Evolutionary conservation across 2,113 vertebrate species (phyloP).

Genomic region (Aldabrachelys gigantea): DNA sequence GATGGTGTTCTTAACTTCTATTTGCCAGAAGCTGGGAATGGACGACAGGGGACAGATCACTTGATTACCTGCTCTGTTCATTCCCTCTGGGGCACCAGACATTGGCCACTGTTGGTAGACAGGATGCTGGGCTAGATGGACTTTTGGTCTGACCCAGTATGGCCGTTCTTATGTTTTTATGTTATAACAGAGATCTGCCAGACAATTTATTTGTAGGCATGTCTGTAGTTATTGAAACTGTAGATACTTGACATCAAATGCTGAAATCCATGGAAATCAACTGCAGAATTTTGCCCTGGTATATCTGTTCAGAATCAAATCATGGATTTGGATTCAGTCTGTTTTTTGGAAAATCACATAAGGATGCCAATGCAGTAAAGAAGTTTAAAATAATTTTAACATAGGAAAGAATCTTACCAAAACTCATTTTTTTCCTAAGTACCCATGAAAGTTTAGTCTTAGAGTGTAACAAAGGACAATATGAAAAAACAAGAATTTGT

Average conservation of each 20-base stretch:
- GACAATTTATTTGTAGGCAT: conserved; percentile 41
- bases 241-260: conserved; percentile 44
- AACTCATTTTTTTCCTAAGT: neutral
- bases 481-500: conserved; percentile 41
- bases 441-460: conserved; percentile 13
- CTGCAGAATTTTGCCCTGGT: conserved; percentile 13
- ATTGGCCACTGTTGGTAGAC: too few relatives aligned
- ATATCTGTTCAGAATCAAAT: conserved; percentile 26
- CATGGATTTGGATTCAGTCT: neutral
- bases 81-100: too few relatives aligned
- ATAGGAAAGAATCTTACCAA: neutral
- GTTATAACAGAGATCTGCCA: neutral
- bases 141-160: too few relatives aligned
- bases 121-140: too few relatives aligned
- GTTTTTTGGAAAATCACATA: conserved; percentile 2
- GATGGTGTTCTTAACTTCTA: too few relatives aligned
- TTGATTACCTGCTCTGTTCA: too few relatives aligned
- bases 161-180: too few relatives aligned
- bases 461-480: conserved; percentile 14
- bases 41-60: too few relatives aligned
- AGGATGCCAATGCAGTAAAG: neutral
- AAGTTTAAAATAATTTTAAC: neutral
- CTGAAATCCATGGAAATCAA: conserved; percentile 18
- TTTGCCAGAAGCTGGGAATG: too few relatives aligned
- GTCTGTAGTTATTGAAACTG: conserved; percentile 33